These are phyloP conservation scores for Lamellibrachia luymesi DNA, from an alignment of 1,140 invertebrate genomes.

Conservation along the genomic window DNA sequence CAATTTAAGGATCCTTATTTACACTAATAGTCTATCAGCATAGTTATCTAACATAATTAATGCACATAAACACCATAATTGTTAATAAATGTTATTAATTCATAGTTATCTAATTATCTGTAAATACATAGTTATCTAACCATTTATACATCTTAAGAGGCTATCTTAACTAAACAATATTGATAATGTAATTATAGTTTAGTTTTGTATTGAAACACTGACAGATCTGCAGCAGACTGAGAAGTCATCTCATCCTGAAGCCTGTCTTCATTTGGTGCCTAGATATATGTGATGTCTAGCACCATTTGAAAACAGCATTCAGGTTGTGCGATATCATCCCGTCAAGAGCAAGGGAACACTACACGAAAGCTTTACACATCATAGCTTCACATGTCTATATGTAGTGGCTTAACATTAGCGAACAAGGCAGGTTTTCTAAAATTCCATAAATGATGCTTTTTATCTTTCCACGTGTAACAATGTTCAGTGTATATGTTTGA, in stretches of 20 bases:
- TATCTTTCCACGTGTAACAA: too few relatives aligned
- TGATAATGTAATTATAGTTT: not conserved
- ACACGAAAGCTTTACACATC: not conserved
- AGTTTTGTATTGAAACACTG: not conserved
- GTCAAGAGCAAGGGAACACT: not conserved
- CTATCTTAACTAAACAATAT: not conserved
- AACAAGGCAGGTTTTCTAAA: not conserved
- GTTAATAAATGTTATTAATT: not conserved
- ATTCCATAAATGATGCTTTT: not conserved
- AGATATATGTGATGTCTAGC: not conserved
- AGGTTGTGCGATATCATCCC: not conserved
- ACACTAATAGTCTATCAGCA: too few relatives aligned
- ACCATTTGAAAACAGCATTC: constrained; percentile 5
- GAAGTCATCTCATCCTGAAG: not conserved
- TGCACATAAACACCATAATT: not conserved
- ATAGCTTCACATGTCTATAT: not conserved
- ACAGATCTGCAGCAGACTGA: not conserved
- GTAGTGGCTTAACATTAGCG: not conserved
- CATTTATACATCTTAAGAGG: not conserved
- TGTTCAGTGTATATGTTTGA: too few relatives aligned
- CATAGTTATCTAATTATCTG: not conserved
- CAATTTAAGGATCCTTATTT: too few relatives aligned
- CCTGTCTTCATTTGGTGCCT: not conserved
- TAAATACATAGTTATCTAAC: not conserved
- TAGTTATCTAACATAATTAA: too few relatives aligned